Evolutionary conservation across 2,797 vertebrate genomes (phyloP), one percentile per base, ranked within the genome.

Genomic region (Galaxias olidus): DNA sequence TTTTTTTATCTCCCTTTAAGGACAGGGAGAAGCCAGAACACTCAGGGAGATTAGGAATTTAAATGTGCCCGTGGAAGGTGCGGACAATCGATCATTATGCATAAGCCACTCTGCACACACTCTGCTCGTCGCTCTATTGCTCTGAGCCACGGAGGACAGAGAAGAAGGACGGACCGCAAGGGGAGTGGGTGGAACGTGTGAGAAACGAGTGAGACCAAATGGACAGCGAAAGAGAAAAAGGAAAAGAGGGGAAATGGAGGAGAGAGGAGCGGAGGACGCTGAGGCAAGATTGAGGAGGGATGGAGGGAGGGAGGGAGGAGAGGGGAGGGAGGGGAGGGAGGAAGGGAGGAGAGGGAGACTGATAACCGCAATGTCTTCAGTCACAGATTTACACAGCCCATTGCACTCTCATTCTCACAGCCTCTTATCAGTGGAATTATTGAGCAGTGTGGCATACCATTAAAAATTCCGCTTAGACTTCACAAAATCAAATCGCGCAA

Each of bases 401-500:
- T 86, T 90, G 88, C 85, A 87, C 90, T 84, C 85, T 79, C 84
- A 84, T 89, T 86, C 83, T 91, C 80, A 76, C 78, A 12, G 73
- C 59, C 66, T 71, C 90, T 91, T 92, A 92, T 92, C 90, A 68
- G 85, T 47, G 70, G 79, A 88, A 85, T 92, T 91, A 91, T 90
- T 90, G 90, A 90, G 85, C 86, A 88, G 87, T 79, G 85, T 81
- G 82, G 79, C 83, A 88, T 70, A 77, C 87, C 88, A 90, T 92
- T 90, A 88, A 92, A 88, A 92, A 90, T 92, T 91, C 89, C 87
- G 90, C 90, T 91, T 91, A 88, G 89, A 89, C 90, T 92, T 92
- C 90, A 89, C 78, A 90, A 90, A 91, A 89, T 83, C 80, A 83
- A 89, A 86, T 87, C 84, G 86, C 77, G 76, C 61, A 56, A 84